Conservation (phyloP, 2,797 vertebrate genomes). For the Coranthus polyacanthus region DNA sequence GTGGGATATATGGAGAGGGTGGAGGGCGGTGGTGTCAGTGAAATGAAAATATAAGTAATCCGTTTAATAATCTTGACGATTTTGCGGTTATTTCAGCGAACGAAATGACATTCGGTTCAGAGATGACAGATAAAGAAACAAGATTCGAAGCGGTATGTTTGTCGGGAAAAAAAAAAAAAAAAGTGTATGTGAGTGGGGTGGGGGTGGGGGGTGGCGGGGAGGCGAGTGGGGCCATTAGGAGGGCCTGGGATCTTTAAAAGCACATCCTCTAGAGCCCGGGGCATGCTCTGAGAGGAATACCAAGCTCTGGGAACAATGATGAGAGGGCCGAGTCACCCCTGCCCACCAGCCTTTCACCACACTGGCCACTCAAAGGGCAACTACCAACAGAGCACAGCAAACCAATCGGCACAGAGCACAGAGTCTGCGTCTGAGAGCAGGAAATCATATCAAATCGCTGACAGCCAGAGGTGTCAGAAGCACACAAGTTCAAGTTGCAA, state of each 20-base stretch:
- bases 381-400: constrained; percentile 44
- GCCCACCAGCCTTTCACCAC: constrained; percentile 81
- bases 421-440: background rate
- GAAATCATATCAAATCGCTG: background rate
- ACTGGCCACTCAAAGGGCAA: constrained; percentile 75
- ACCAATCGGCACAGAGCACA: constrained; percentile 22
- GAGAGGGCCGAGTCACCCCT: constrained; percentile 81
- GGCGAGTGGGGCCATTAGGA: constrained; percentile 64
- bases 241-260: constrained; percentile 80
- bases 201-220: constrained; percentile 4
- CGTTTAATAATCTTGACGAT: background rate
- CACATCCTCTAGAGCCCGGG: constrained; percentile 82
- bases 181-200: constrained; percentile 30
- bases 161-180: constrained; percentile 12
- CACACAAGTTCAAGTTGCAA: too few species aligned
- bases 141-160: constrained; percentile 39
- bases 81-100: constrained; percentile 3
- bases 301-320: constrained; percentile 85
- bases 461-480: too few species aligned
- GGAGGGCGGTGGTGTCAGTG: constrained; percentile 19
- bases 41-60: constrained; percentile 25
- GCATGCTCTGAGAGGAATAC: constrained; percentile 87
- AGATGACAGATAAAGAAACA: constrained; percentile 38
- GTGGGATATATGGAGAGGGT: constrained; percentile 51
- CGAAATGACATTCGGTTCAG: constrained; percentile 16